These are phyloP conservation scores for Nudaria mundana DNA, from an alignment of 2,888 invertebrate genomes.

Conservation along the genomic window DNA sequence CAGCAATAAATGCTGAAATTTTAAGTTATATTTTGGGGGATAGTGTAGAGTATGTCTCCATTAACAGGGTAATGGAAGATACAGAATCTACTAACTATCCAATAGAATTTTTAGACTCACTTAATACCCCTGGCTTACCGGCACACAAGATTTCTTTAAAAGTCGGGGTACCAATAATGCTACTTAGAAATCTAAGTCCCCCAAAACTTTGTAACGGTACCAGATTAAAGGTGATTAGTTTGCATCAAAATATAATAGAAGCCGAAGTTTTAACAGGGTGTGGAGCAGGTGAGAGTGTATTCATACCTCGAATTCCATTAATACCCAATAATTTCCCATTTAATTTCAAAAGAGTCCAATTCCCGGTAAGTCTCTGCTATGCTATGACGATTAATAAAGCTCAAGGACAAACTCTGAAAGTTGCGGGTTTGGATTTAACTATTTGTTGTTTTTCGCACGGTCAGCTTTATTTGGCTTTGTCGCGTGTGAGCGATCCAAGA, in stretches of 20 bases:
- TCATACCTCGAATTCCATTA: conserved; percentile 22
- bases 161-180: not conserved
- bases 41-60: conserved; percentile 2
- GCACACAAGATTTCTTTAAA: not conserved
- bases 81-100: not conserved
- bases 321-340: conserved; percentile 28
- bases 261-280: not conserved
- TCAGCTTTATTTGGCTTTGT: not conserved
- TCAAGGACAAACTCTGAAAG: conserved; percentile 1
- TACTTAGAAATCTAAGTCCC: conserved; percentile 1
- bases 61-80: conserved; percentile 3
- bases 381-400: conserved; percentile 17
- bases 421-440: not conserved
- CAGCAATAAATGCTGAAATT: not conserved
- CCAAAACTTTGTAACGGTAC: conserved; percentile 1
- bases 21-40: not conserved
- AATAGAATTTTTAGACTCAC: not conserved
- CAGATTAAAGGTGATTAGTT: not conserved
- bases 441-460: not conserved
- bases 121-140: not conserved
- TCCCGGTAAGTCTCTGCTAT: conserved; percentile 19
- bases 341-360: conserved; percentile 26
- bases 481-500: not conserved
- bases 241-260: not conserved
- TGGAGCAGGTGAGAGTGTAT: not conserved